A percentile compares a stretch with the other conserved stretches of the same genome.
These are phyloP conservation scores for Pinna nobilis DNA, from an alignment of 1,140 invertebrate genomes.

Conservation along the genomic window DNA sequence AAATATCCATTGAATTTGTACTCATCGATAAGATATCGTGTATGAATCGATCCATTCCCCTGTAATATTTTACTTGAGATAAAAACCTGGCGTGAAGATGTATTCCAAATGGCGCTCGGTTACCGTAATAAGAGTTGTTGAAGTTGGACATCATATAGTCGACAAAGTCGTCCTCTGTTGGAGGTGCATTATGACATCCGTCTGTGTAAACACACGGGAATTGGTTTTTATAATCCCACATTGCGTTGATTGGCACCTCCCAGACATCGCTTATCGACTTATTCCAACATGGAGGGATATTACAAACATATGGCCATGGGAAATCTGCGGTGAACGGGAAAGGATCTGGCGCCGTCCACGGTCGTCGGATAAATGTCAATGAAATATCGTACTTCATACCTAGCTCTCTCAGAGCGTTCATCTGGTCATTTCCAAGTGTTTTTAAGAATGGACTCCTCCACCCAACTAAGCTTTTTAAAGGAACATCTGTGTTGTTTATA, in stretches of 20 bases:
- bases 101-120: constrained; percentile 55
- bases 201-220: constrained; percentile 47
- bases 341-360: constrained; percentile 14
- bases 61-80: neutral
- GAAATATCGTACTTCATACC: constrained; percentile 46
- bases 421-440: constrained; percentile 36
- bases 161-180: constrained; percentile 39
- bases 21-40: constrained; percentile 17
- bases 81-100: constrained; percentile 55
- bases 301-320: constrained; percentile 38
- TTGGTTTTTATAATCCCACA: constrained; percentile 33
- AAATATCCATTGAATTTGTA: too few relatives aligned
- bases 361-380: constrained; percentile 38
- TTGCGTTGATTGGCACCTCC: constrained; percentile 47
- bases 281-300: constrained; percentile 44
- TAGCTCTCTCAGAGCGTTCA: constrained; percentile 35
- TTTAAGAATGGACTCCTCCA: constrained; percentile 49
- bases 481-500: constrained; percentile 21
- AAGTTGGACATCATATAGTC: constrained; percentile 56
- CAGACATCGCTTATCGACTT: constrained; percentile 41
- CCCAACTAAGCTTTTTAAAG: constrained; percentile 36
- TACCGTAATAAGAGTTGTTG: constrained; percentile 46
- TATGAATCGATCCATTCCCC: constrained; percentile 42
- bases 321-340: constrained; percentile 52
- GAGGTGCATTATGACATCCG: constrained; percentile 43